Conservation (phyloP, 2,113 vertebrate genomes). For the Cisticola juncidis region DNA sequence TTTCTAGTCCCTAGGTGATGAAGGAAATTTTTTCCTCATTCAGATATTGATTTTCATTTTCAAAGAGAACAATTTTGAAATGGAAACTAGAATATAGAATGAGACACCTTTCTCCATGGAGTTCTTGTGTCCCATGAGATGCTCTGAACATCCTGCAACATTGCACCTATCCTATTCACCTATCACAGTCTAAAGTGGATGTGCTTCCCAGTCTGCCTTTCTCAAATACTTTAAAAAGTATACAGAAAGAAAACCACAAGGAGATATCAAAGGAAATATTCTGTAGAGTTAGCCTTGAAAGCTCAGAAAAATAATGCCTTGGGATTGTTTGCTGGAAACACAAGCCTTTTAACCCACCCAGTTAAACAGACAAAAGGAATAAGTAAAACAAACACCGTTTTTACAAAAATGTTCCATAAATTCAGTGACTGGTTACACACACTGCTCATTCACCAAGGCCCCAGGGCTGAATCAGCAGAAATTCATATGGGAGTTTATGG, state of each 20-base stretch:
- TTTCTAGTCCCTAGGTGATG: background rate
- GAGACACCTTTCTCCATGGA: background rate
- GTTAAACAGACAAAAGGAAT: constrained; percentile 19
- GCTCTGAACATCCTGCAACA: background rate
- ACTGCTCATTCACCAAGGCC: background rate
- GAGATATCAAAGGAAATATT: background rate
- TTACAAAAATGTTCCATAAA: background rate
- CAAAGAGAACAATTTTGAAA: background rate
- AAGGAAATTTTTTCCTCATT: background rate
- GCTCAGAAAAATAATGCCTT: background rate
- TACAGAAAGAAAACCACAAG: background rate
- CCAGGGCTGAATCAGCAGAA: background rate
- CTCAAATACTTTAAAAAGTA: background rate
- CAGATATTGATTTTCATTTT: background rate
- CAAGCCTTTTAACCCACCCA: background rate
- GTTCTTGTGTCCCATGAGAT: background rate
- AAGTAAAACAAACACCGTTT: constrained; percentile 1
- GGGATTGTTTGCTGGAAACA: background rate
- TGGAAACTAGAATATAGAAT: background rate
- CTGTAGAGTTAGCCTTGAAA: background rate
- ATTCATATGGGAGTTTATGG: background rate
- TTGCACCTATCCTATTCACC: background rate
- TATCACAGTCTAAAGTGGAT: background rate
- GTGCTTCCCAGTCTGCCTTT: background rate
- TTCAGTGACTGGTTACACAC: background rate